A percentile compares a stretch with the other conserved stretches of the same genome.
Conservation (phyloP, 2,113 vertebrate genomes). For the Lepisosteus osseus region DNA sequence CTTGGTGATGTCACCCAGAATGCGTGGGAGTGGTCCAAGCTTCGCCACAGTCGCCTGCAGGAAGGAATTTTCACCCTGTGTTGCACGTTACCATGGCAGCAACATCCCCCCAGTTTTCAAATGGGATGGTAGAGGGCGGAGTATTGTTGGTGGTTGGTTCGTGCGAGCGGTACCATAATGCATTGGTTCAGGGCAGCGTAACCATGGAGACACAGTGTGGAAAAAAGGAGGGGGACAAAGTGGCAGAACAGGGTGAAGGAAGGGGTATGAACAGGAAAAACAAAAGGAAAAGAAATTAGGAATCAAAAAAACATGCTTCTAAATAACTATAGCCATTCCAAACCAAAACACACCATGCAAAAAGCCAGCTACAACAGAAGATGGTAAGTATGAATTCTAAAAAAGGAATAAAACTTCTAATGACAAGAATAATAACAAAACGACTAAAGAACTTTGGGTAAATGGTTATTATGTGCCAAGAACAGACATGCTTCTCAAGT, state of each 20-base stretch:
- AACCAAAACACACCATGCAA: slow-evolving; percentile 73
- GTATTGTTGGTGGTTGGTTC: slow-evolving; percentile 65
- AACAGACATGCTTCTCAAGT: slow-evolving; percentile 64
- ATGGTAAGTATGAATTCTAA: slow-evolving; percentile 14
- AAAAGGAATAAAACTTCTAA: neutral
- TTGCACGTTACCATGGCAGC: slow-evolving; percentile 70
- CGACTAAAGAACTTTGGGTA: slow-evolving; percentile 24
- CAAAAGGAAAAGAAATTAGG: slow-evolving; percentile 78
- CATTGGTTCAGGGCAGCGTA: slow-evolving; percentile 77
- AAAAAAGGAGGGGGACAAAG: slow-evolving; percentile 30
- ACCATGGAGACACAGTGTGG: slow-evolving; percentile 67
- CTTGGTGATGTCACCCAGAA: slow-evolving; percentile 87
- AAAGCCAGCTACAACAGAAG: slow-evolving; percentile 56
- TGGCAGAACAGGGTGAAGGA: slow-evolving; percentile 65
- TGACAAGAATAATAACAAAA: neutral
- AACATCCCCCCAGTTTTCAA: slow-evolving; percentile 58
- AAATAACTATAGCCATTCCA: slow-evolving; percentile 74
- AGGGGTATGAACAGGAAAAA: slow-evolving; percentile 77
- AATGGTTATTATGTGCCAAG: slow-evolving; percentile 43
- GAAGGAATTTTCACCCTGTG: slow-evolving; percentile 98
- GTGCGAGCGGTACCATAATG: slow-evolving; percentile 76
- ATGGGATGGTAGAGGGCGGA: slow-evolving; percentile 63
- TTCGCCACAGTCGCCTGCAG: slow-evolving; percentile 96
- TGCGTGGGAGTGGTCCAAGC: slow-evolving; percentile 89
- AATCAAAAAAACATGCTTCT: slow-evolving; percentile 80